Evolutionary conservation across 2,888 invertebrate species (phyloP).

Genomic region (Diarsia dahlii): DNA sequence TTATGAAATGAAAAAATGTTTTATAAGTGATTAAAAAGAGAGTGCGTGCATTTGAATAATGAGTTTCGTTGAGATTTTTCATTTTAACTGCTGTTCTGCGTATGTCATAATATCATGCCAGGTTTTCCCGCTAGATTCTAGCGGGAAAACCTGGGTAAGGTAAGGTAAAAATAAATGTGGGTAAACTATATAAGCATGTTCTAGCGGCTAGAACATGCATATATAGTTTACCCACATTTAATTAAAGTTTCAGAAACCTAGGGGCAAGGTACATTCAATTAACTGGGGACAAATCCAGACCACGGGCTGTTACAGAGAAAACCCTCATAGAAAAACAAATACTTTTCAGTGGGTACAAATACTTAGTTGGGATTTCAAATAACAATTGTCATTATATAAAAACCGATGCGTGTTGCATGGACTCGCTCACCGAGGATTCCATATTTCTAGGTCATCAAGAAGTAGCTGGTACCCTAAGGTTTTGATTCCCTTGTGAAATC

Average conservation of each 20-base stretch:
- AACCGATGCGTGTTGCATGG: too few relatives aligned
- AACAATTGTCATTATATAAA: not conserved
- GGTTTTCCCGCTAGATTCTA: not conserved
- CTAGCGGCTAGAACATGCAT: too few relatives aligned
- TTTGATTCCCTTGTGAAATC: too few relatives aligned
- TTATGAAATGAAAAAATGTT: not conserved
- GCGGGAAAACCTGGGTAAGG: too few relatives aligned
- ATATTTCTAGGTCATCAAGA: too few relatives aligned
- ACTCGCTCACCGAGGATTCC: too few relatives aligned
- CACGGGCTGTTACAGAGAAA: not conserved
- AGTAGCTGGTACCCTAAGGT: too few relatives aligned
- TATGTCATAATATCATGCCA: not conserved
- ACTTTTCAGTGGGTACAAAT: not conserved
- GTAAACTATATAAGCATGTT: too few relatives aligned
- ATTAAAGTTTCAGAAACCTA: too few relatives aligned
- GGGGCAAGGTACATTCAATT: not conserved
- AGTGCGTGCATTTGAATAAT: constrained; percentile 33
- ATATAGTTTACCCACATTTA: too few relatives aligned
- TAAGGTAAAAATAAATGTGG: too few relatives aligned
- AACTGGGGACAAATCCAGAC: not conserved
- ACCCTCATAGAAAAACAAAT: not conserved
- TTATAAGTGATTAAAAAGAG: too few relatives aligned
- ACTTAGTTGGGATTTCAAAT: not conserved
- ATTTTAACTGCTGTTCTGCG: not conserved
- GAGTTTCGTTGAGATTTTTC: not conserved